Evolutionary conservation across 2,113 vertebrate species (phyloP), one percentile per base, ranked within the genome.

Genomic region (Trematocara stigmaticum): DNA sequence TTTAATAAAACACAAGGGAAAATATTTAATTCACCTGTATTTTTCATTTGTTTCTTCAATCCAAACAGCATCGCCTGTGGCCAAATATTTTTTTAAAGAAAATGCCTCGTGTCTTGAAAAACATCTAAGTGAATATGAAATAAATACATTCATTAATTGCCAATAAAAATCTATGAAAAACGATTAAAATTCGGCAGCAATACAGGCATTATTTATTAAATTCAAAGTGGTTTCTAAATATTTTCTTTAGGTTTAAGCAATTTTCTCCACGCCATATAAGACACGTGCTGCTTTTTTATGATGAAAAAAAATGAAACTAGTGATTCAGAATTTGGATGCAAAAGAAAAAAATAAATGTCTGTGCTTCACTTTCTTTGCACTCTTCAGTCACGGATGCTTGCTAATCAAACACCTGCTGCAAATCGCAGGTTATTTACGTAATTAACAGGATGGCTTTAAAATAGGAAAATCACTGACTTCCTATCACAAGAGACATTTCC

Each of bases 331-430:
- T 80, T 8, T 55, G 7, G 2, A 49, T 84, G 13, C 23, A 49
- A 76, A 18, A 49, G 45, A 29, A 76, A 53, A 52, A 31, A 74
- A 29, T 16, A 18, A 52, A 35, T 35, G 23, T 45, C 38, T 51
- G 26, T 59, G 38, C 76, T 81, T 47, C 15, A 6, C 51, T 78
- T 29, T 45, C n/a, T 74, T 18, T 34, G 4, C 57, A 79, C 34
- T 26, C 26, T 49, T 76, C 26, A 20, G 40, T 71, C 45, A 20
- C 61, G 78, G 53, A 20, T 49, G 78, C 71, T 79, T 69, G 20
- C 2, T 74, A 79, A 79, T 57, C 74, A 87, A 38, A 82, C 92
- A 92, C 90, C 91, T 93, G 92, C 90, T 87, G 59, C 6, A 52
- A 83, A 64, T 66, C 31, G 49, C 8, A 52, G 20, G 29, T 71